These are phyloP conservation scores for Cepaea nemoralis DNA, from an alignment of 1,140 invertebrate species.

Conservation along the genomic window DNA sequence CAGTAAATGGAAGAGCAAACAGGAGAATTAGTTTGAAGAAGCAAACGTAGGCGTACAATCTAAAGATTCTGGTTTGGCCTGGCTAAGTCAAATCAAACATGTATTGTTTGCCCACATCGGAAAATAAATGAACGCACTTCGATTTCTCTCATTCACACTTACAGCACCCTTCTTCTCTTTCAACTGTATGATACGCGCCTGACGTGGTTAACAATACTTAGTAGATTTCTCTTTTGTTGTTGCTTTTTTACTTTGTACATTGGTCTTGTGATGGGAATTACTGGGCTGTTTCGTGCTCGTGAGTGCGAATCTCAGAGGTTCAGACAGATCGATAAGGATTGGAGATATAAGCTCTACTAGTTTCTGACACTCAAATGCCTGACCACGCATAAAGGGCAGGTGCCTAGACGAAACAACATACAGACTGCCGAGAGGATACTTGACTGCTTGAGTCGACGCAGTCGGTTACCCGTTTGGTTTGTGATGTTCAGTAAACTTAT, in stretches of 20 bases:
- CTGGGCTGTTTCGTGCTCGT: background rate
- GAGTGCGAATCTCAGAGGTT: background rate
- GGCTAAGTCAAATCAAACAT: background rate
- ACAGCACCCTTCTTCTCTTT: background rate
- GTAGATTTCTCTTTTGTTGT: background rate
- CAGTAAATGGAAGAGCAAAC: no score
- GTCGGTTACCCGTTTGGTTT: no score
- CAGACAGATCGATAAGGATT: background rate
- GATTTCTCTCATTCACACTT: background rate
- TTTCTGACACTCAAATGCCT: no score
- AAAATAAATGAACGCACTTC: background rate
- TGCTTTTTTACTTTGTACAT: background rate
- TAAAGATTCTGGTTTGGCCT: background rate
- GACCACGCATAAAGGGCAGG: no score
- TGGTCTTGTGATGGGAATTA: background rate
- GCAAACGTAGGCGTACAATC: background rate
- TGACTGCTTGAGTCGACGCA: no score
- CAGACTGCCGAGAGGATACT: no score
- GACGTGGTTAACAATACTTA: no score
- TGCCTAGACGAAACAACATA: no score
- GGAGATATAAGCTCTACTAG: background rate
- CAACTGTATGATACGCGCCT: background rate
- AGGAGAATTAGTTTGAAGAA: no score
- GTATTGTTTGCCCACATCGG: background rate
- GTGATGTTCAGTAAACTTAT: no score